Percentiles rank a stretch among this genome's conserved stretches.
Conservation (phyloP, 2,113 vertebrate genomes). For the Bufo gargarizans region DNA sequence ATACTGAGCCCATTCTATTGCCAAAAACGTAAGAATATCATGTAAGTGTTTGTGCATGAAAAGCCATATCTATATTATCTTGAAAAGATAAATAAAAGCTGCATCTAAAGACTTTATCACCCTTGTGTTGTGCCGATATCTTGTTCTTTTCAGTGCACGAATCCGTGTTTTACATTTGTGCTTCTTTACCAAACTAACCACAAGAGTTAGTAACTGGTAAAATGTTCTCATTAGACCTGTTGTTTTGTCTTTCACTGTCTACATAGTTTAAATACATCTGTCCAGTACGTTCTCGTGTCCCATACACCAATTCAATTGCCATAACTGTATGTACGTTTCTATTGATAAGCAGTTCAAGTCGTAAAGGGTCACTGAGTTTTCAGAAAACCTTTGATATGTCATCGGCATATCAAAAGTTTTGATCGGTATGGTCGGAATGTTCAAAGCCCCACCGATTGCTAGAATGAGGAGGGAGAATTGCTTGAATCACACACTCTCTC, state of each 20-base stretch:
- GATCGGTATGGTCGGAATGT: no score
- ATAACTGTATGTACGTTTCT: background rate
- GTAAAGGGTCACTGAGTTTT: no score
- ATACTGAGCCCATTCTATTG: conserved; percentile 55
- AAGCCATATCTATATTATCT: conserved; percentile 63
- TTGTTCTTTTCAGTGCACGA: conserved; percentile 62
- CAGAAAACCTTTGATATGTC: no score
- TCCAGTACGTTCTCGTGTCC: background rate
- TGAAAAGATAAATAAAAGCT: conserved; percentile 70
- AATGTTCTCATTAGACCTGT: conserved; percentile 22
- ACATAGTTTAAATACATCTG: conserved; percentile 14
- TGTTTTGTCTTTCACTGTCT: conserved; percentile 31
- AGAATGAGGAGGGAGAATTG: no score
- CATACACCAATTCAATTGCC: background rate
- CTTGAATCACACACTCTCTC: no score
- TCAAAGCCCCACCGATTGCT: no score
- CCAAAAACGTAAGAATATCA: conserved; percentile 61
- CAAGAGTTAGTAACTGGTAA: conserved; percentile 39
- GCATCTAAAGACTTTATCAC: conserved; percentile 63
- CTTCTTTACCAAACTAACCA: conserved; percentile 64
- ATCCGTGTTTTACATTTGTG: conserved; percentile 57
- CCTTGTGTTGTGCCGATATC: conserved; percentile 65
- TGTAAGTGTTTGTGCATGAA: conserved; percentile 63
- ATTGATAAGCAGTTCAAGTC: background rate
- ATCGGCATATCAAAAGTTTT: no score